Evolutionary conservation across 2,113 vertebrate species (phyloP).

Genomic region (Cathartes aura): DNA sequence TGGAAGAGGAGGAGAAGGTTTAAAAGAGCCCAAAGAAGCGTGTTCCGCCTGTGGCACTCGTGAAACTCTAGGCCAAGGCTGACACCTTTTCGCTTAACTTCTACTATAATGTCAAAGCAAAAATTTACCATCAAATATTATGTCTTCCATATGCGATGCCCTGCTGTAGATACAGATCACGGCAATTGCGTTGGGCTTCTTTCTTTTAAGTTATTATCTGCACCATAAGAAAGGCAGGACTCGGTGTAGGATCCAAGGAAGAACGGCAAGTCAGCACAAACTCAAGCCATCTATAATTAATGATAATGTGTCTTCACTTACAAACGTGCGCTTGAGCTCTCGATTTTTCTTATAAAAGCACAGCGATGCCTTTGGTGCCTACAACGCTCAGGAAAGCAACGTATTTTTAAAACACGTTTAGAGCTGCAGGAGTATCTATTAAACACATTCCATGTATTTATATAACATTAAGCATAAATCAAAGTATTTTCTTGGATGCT

Average conservation of each 20-base stretch:
- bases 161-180: not conserved
- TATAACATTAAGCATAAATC: not conserved
- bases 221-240: not conserved
- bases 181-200: not conserved
- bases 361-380: not conserved
- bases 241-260: not conserved
- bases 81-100: constrained; percentile 48
- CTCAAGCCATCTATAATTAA: not conserved
- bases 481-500: not conserved
- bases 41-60: not conserved
- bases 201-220: not conserved
- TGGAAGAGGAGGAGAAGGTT: constrained; percentile 11
- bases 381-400: not conserved
- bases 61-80: constrained; percentile 34
- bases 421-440: not conserved
- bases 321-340: not conserved
- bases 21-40: not conserved
- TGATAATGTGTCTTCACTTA: not conserved
- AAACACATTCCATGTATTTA: not conserved
- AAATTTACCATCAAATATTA: constrained; percentile 29
- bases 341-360: not conserved
- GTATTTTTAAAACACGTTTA: not conserved
- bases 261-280: not conserved
- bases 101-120: constrained; percentile 36
- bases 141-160: constrained; percentile 40